These are phyloP conservation scores for Morinoia aosen DNA, from an alignment of 2,888 invertebrate genomes.

Conservation along the genomic window DNA sequence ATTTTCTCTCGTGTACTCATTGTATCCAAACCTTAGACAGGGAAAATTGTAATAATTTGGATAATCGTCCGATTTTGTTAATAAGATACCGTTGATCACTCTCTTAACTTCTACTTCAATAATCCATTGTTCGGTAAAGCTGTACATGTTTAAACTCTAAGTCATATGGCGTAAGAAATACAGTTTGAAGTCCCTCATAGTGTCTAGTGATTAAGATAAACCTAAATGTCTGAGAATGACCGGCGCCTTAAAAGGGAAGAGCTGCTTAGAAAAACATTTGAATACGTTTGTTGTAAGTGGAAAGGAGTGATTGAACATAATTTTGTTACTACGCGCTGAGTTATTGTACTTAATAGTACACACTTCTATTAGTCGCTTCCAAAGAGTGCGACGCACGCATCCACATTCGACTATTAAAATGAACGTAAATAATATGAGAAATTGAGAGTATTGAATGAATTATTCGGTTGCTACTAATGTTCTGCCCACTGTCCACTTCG, in stretches of 20 bases:
- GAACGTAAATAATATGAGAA: background rate
- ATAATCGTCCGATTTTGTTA: background rate
- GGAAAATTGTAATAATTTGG: background rate
- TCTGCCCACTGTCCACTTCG: too few relatives aligned
- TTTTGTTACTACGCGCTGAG: too few relatives aligned
- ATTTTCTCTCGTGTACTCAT: background rate
- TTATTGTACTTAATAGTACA: background rate
- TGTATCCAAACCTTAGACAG: background rate
- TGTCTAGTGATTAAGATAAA: background rate
- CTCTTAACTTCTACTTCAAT: background rate
- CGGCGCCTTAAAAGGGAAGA: background rate
- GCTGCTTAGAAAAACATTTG: background rate
- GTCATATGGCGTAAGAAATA: conserved; percentile 53
- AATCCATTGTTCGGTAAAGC: background rate
- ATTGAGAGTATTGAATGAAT: background rate
- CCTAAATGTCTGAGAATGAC: background rate
- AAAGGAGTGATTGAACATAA: background rate
- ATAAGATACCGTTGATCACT: background rate
- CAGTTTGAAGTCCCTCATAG: background rate
- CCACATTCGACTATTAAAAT: background rate
- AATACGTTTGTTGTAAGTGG: background rate
- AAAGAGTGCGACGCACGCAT: background rate
- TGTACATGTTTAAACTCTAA: conserved; percentile 54
- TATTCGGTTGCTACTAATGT: too few relatives aligned
- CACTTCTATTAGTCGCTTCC: background rate